Percentiles rank a stretch among this genome's conserved stretches.
phyloP scores from a whole-genome alignment of 2,797 vertebrate genomes.

The Emydoidea blandingii region DNA sequence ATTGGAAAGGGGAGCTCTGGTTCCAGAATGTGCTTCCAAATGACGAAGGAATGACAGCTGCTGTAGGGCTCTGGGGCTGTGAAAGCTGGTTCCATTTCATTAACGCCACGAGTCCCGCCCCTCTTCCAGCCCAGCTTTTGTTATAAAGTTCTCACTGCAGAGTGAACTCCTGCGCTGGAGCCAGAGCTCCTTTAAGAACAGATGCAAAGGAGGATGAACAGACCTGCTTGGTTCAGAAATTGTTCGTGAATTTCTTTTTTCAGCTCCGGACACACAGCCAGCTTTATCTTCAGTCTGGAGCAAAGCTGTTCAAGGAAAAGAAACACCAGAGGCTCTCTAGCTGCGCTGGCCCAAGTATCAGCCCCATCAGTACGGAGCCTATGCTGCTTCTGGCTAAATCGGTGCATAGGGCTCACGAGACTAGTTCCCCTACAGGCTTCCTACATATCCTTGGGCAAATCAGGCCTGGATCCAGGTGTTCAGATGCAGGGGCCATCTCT shows the following conservation, averaged over 20 bases:
- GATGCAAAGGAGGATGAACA: neutral
- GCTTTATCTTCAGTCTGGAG: neutral
- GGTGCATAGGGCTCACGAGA: neutral
- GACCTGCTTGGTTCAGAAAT: neutral
- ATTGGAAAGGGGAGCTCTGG: neutral
- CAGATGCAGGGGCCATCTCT: too few relatives aligned
- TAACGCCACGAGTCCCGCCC: neutral
- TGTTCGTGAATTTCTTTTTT: neutral
- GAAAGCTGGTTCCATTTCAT: neutral
- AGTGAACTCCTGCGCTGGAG: neutral
- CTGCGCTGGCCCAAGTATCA: neutral
- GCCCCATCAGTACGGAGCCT: neutral
- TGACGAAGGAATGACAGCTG: neutral
- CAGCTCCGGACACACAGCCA: neutral
- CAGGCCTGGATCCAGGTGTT: neutral
- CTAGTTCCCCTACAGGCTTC: neutral
- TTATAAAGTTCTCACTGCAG: neutral
- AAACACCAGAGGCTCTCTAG: neutral
- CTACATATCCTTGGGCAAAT: neutral
- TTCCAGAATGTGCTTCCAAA: neutral
- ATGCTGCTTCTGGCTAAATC: neutral
- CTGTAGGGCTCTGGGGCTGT: neutral
- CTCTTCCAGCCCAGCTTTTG: neutral
- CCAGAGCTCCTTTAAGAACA: neutral
- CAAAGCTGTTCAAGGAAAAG: neutral